phyloP scores from a whole-genome alignment of 2,797 vertebrate species.

The Molossus molossus region DNA sequence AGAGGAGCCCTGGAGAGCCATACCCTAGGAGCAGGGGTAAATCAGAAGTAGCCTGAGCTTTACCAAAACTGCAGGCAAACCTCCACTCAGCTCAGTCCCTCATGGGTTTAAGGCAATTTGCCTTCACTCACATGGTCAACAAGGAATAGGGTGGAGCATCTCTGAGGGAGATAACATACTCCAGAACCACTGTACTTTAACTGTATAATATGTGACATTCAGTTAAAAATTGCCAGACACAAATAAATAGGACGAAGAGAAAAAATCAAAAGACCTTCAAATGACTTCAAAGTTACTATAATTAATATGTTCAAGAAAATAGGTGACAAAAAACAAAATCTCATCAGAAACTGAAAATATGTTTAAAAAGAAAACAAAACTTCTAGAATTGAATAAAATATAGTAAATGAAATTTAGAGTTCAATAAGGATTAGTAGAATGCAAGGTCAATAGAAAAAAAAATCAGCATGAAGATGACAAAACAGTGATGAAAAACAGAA shows the following conservation, averaged over 20 bases:
- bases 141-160: background rate
- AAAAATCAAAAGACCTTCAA: background rate
- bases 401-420: conserved; percentile 29
- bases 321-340: conserved; percentile 19
- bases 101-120: background rate
- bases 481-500: background rate
- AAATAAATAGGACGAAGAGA: background rate
- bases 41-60: background rate
- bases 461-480: background rate
- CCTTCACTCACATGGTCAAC: background rate
- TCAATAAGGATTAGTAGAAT: background rate
- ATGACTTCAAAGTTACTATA: background rate
- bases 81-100: background rate
- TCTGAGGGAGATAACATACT: background rate
- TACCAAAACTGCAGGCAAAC: background rate
- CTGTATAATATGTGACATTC: background rate
- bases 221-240: background rate
- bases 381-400: conserved; percentile 14
- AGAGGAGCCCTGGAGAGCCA: background rate
- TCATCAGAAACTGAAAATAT: background rate
- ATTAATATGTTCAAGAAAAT: background rate
- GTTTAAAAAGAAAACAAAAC: background rate
- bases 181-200: background rate
- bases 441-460: conserved; percentile 13
- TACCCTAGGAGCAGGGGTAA: background rate